Conservation (phyloP, 2,888 invertebrate species). For the Mesorhabditis belari region DNA sequence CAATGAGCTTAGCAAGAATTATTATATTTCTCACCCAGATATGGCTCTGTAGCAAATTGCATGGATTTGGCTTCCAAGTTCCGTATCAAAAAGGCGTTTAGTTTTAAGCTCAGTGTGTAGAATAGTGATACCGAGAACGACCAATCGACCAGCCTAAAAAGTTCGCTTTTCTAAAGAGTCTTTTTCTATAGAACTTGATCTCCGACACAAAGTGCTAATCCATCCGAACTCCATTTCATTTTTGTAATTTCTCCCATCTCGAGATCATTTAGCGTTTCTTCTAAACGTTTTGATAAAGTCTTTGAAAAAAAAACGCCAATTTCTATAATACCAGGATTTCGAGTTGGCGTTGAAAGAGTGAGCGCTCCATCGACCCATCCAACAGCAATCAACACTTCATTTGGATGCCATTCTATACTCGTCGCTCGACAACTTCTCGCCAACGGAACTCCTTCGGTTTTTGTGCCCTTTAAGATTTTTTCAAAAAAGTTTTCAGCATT, state of each 20-base stretch:
- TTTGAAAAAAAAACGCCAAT: not conserved
- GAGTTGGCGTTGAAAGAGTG: not conserved
- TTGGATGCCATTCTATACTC: slow-evolving; percentile 1
- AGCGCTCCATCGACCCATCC: slow-evolving; percentile 2
- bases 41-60: not conserved
- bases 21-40: not conserved
- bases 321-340: not conserved
- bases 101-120: not conserved
- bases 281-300: not conserved
- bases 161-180: too few species aligned
- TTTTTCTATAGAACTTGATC: not conserved
- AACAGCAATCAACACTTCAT: not conserved
- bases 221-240: not conserved
- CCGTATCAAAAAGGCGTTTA: not conserved
- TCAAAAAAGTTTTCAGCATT: not conserved
- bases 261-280: not conserved
- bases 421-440: not conserved
- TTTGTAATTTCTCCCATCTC: not conserved
- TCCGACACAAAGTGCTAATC: not conserved
- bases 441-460: not conserved
- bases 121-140: not conserved
- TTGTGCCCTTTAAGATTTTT: not conserved
- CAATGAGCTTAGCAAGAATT: too few species aligned
- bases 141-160: not conserved
- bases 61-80: not conserved